These are phyloP conservation scores for Sebastes aleutianus DNA, from an alignment of 2,797 vertebrate species.

Conservation along the genomic window DNA sequence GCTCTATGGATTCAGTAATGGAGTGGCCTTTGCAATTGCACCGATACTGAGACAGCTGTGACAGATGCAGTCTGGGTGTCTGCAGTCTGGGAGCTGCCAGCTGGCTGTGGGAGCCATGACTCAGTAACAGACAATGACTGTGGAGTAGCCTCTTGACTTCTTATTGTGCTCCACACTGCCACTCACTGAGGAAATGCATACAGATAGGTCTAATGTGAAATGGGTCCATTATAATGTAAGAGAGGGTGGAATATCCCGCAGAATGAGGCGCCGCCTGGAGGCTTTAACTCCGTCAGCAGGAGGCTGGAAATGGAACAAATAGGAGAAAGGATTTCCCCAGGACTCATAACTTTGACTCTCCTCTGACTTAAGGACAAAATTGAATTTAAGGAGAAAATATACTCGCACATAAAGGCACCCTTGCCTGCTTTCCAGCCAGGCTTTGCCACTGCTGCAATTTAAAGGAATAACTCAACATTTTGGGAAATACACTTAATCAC, in stretches of 20 bases:
- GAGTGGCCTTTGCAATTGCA: constrained; percentile 35
- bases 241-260: background rate
- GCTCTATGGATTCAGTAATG: constrained; percentile 37
- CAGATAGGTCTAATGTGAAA: constrained; percentile 30
- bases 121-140: constrained; percentile 25
- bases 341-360: background rate
- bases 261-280: constrained; percentile 14
- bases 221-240: constrained; percentile 16
- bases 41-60: constrained; percentile 25
- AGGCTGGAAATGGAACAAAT: constrained; percentile 3
- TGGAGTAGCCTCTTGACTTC: constrained; percentile 31
- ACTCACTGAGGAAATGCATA: constrained; percentile 20
- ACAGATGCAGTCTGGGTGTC: constrained; percentile 33
- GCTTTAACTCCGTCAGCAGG: constrained; percentile 13
- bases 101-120: constrained; percentile 26
- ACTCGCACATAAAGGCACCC: background rate
- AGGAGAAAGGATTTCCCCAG: constrained; percentile 9
- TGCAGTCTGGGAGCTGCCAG: constrained; percentile 19
- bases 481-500: background rate
- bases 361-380: background rate
- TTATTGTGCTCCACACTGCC: constrained; percentile 28
- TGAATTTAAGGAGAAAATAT: background rate
- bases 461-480: background rate
- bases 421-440: background rate
- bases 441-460: background rate